A percentile compares a stretch with the other conserved stretches of the same genome.
Evolutionary conservation across 1,140 invertebrate genomes (phyloP).

Genomic region (Dendroctonus valens): DNA sequence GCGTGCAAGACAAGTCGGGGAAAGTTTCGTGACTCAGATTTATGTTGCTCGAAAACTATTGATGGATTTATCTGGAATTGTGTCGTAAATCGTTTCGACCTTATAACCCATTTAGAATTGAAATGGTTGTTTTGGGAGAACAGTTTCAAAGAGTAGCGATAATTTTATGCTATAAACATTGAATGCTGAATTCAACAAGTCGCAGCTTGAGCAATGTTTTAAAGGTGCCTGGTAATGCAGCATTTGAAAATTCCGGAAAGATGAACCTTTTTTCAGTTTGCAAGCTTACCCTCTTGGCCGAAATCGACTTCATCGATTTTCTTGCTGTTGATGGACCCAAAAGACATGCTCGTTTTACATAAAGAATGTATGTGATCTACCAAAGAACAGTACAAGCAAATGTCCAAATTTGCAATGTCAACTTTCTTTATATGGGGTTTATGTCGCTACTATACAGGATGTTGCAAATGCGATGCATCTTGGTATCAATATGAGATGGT

Average conservation of each 20-base stretch:
- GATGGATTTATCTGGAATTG: conserved; percentile 32
- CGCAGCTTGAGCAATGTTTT: background rate
- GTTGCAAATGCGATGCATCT: no score
- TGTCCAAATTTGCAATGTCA: no score
- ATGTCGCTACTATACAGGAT: no score
- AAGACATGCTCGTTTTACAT: background rate
- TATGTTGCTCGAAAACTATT: conserved; percentile 25
- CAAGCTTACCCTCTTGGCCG: conserved; percentile 7
- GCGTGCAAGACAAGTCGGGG: conserved; percentile 28
- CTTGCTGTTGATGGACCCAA: conserved; percentile 5
- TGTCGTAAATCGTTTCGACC: conserved; percentile 22
- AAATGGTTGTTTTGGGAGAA: background rate
- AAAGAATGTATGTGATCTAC: no score
- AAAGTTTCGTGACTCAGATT: conserved; percentile 32
- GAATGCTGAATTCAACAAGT: background rate
- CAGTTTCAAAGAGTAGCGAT: background rate
- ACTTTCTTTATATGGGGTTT: no score
- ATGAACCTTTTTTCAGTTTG: background rate
- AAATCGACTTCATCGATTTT: conserved; percentile 27
- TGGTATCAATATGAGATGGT: no score
- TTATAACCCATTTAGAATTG: conserved; percentile 22
- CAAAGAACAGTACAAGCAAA: no score
- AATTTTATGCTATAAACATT: background rate
- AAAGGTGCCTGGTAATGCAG: no score
- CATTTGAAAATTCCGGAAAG: background rate